Conservation (phyloP, 2,888 invertebrate species). For the Diaperis boleti region DNA sequence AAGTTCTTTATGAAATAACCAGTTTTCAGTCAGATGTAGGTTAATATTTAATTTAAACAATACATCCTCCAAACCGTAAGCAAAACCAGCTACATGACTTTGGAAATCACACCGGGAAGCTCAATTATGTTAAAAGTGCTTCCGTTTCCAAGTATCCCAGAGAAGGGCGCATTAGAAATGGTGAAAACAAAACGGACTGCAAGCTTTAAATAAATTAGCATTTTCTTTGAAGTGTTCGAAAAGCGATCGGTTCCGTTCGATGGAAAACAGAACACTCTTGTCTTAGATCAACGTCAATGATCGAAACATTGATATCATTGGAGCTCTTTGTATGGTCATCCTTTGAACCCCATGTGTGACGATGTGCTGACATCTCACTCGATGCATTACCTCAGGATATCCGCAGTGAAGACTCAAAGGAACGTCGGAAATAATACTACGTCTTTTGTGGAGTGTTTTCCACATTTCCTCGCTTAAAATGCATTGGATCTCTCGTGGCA, state of each 20-base stretch:
- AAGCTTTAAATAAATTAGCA: conserved; percentile 57
- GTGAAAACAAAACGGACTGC: no score
- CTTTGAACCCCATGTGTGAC: conserved; percentile 51
- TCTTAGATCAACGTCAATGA: conserved; percentile 49
- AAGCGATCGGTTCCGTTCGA: conserved; percentile 39
- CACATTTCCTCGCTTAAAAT: conserved; percentile 33
- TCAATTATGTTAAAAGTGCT: no score
- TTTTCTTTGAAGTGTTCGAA: conserved; percentile 51
- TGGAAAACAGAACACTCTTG: conserved; percentile 46
- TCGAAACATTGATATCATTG: conserved; percentile 54
- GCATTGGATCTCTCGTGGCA: conserved; percentile 19
- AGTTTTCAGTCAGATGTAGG: no score
- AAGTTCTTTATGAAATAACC: no score
- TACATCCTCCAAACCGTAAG: no score
- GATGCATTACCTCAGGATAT: conserved; percentile 52
- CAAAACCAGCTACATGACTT: no score
- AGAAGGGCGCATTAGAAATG: no score
- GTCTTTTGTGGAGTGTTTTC: conserved; percentile 27
- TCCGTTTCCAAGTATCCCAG: no score
- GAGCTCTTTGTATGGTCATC: conserved; percentile 53
- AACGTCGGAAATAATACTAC: conserved; percentile 49
- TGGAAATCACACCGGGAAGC: no score
- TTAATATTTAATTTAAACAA: no score
- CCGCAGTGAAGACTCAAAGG: conserved; percentile 49
- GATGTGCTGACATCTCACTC: conserved; percentile 51